These are phyloP conservation scores for Malacoctenus gilli DNA, from an alignment of 2,797 vertebrate genomes.

Conservation along the genomic window DNA sequence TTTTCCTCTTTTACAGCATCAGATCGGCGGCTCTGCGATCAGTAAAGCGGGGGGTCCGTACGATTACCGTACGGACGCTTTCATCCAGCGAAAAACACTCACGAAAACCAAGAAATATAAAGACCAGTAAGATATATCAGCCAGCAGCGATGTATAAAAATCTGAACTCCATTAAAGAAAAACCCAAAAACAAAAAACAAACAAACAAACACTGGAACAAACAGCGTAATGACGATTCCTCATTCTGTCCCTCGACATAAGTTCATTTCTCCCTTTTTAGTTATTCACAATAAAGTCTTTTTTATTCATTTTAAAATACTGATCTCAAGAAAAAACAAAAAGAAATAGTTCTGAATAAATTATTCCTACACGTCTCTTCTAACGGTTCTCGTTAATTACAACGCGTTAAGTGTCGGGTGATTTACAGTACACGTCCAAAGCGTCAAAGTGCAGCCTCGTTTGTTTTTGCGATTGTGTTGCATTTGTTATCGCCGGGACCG, in stretches of 20 bases:
- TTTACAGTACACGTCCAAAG: slow-evolving; percentile 47
- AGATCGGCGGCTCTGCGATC: too few species aligned
- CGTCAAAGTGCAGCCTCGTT: slow-evolving; percentile 54
- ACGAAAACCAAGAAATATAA: slow-evolving; percentile 16
- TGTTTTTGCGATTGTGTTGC: slow-evolving; percentile 46
- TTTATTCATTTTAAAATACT: slow-evolving; percentile 64
- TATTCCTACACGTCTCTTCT: slow-evolving; percentile 49
- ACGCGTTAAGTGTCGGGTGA: slow-evolving; percentile 38
- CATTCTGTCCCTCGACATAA: slow-evolving; percentile 24
- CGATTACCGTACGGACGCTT: slow-evolving; percentile 16
- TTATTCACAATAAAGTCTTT: slow-evolving; percentile 49
- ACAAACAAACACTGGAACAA: slow-evolving; percentile 41
- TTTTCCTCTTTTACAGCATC: too few species aligned
- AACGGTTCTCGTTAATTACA: slow-evolving; percentile 55
- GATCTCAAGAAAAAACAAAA: slow-evolving; percentile 33
- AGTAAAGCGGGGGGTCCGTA: too few species aligned
- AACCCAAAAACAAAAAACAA: slow-evolving; percentile 37
- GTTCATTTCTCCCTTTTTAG: slow-evolving; percentile 31
- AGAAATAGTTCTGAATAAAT: slow-evolving; percentile 61
- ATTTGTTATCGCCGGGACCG: slow-evolving; percentile 43
- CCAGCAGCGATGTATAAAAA: slow-evolving; percentile 63
- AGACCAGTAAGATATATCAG: slow-evolving; percentile 42
- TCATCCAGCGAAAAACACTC: slow-evolving; percentile 29
- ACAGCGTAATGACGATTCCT: slow-evolving; percentile 26
- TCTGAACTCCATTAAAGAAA: slow-evolving; percentile 50